Conservation (phyloP, 2,797 vertebrate genomes). For the Neomorphus geoffroyi region DNA sequence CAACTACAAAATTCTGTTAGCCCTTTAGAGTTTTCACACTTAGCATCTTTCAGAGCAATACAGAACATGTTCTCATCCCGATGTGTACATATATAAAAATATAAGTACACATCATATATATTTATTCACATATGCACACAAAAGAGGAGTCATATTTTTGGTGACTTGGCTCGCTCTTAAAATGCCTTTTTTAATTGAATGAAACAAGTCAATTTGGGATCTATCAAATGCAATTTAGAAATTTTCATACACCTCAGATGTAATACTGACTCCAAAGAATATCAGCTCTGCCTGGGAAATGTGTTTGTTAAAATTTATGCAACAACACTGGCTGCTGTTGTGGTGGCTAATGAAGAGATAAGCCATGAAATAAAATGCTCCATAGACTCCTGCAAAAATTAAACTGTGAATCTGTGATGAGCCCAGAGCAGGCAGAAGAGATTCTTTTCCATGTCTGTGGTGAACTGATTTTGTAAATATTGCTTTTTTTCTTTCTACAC, state of each 20-base stretch:
- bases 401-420: not conserved
- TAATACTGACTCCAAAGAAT: not conserved
- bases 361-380: not conserved
- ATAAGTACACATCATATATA: not conserved
- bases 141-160: not conserved
- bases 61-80: not conserved
- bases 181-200: not conserved
- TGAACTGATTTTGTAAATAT: not conserved
- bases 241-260: not conserved
- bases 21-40: not conserved
- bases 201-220: not conserved
- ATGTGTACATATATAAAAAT: not conserved
- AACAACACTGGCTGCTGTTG: not conserved
- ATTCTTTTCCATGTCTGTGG: not conserved
- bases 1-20: not conserved
- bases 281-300: conserved; percentile 12
- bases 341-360: conserved; percentile 29
- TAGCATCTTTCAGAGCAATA: not conserved
- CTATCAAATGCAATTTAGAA: conserved; percentile 1
- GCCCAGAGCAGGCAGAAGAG: not conserved
- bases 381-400: not conserved
- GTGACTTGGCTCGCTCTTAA: not conserved
- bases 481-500: not conserved
- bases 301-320: conserved; percentile 1
- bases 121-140: not conserved